Base-by-base conservation (phyloP, 2,888 invertebrate genomes). In the Bellardia pandia region DNA sequence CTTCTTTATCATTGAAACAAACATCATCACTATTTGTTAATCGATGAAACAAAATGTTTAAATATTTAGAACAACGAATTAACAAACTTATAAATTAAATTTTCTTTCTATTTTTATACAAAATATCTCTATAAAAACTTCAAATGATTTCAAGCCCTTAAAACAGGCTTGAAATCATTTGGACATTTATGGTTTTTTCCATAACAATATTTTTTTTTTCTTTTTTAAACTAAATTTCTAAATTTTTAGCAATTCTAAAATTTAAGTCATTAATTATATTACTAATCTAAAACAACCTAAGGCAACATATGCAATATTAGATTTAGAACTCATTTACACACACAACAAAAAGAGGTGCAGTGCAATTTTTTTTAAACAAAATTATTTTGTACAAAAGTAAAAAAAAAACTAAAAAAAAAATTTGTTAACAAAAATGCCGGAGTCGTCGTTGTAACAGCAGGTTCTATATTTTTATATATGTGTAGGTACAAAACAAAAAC, bases 271-370 rank as follows among this genome's bases (percentile, higher is more conserved):
- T 79, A 75, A 83, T 74, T 68, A 69, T 64, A 60, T 53, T 51
- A 76, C 69, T 71, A 77, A 74, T 71, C 80, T 66, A 72, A 74
- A 86, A 79, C 76, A 84, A 86, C 42, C 66, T 84, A 80, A 42
- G 71, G 75, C 58, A 81, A 86, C 72, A 74, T 72, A 74, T 81
- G 86, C 86, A 87, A 87, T 87, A 87, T 81, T 87, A 81, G 84
- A 72, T 69, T 75, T 81, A 76, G 30, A 74, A 66, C 13, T 76
- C n/a, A 60, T 66, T 64, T 30, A 62, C 48, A 71, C 23, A 14
- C 16, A 56, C 23, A 53, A 64, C 6, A 68, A 68, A 80, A 66
- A 30, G 53, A 45, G 85, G 87, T 87, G 87, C 85, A 87, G 85
- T 78, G 82, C 69, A 69, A 62, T 80, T 11, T 75, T 30, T 66